Evolutionary conservation across 1,140 invertebrate genomes (phyloP).

Genomic region (Catajapyx aquilonaris): DNA sequence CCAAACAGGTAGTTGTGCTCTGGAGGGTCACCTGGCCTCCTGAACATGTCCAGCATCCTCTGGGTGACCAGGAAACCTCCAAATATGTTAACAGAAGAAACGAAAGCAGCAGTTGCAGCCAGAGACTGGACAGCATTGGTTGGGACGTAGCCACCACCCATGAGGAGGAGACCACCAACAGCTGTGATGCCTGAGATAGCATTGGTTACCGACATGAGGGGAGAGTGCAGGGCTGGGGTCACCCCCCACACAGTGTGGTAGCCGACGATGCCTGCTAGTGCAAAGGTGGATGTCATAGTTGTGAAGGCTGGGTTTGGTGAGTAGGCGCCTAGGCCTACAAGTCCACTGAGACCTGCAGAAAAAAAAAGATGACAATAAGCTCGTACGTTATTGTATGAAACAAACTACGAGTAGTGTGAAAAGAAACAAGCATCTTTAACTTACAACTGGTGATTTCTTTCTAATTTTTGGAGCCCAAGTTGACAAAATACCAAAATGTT

Average conservation of each 20-base stretch:
- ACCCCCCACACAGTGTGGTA: conserved; percentile 86
- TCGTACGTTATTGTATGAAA: no score
- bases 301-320: conserved; percentile 67
- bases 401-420: no score
- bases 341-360: conserved; percentile 34
- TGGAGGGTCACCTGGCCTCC: conserved; percentile 58
- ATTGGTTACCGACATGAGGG: conserved; percentile 84
- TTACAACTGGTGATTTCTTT: no score
- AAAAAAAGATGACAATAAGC: no score
- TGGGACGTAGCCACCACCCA: conserved; percentile 57
- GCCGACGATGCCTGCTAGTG: conserved; percentile 62
- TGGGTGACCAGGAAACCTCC: conserved; percentile 79
- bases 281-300: conserved; percentile 68
- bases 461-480: no score
- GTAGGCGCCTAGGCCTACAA: conserved; percentile 45
- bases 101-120: conserved; percentile 58
- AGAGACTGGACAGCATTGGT: conserved; percentile 41
- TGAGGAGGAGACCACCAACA: conserved; percentile 61
- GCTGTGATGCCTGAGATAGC: conserved; percentile 80
- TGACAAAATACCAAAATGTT: no score
- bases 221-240: conserved; percentile 71
- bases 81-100: conserved; percentile 78
- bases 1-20: conserved; percentile 67
- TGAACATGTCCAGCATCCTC: conserved; percentile 85
- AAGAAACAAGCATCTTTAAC: no score